Percentiles rank a stretch among this genome's conserved stretches.
phyloP scores from a whole-genome alignment of 2,888 invertebrate genomes.

The Acronicta aceris region DNA sequence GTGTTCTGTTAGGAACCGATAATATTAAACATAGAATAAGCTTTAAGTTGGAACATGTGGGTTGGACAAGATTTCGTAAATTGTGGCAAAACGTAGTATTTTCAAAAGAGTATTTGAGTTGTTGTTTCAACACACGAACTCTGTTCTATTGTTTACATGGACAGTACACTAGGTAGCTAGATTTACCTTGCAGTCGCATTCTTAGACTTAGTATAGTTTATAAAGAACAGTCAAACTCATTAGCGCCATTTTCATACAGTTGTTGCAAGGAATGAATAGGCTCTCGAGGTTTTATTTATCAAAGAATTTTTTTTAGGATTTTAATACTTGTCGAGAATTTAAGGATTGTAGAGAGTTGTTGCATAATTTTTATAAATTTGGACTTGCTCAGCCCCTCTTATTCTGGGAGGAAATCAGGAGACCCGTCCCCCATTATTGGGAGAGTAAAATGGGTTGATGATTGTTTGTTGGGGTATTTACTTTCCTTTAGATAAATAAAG shows the following conservation, averaged over 20 bases:
- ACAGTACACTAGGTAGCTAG: slow-evolving; percentile 38
- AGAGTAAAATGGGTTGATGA: no score
- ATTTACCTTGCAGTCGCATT: slow-evolving; percentile 55
- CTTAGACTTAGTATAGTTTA: slow-evolving; percentile 40
- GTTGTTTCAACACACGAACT: slow-evolving; percentile 47
- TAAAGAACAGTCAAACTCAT: slow-evolving; percentile 51
- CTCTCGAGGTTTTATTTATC: slow-evolving; percentile 26
- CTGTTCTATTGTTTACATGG: slow-evolving; percentile 54
- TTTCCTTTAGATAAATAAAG: no score
- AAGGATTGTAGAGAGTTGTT: slow-evolving; percentile 3
- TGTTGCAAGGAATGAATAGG: slow-evolving; percentile 30
- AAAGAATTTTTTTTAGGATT: slow-evolving; percentile 26
- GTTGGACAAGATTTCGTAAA: slow-evolving; percentile 50
- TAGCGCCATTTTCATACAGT: slow-evolving; percentile 49
- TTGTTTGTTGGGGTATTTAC: no score
- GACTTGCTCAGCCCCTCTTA: no score
- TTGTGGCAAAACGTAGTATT: slow-evolving; percentile 38
- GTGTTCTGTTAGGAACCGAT: slow-evolving; percentile 63
- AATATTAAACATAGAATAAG: slow-evolving; percentile 54
- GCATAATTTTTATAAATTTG: slow-evolving; percentile 1
- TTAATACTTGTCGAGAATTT: slow-evolving; percentile 13
- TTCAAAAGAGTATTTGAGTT: slow-evolving; percentile 38
- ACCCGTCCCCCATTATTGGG: no score
- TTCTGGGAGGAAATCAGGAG: no score
- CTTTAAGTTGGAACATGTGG: slow-evolving; percentile 45